Base-by-base conservation (phyloP, 2,797 vertebrate species). In the Ara ararauna region DNA sequence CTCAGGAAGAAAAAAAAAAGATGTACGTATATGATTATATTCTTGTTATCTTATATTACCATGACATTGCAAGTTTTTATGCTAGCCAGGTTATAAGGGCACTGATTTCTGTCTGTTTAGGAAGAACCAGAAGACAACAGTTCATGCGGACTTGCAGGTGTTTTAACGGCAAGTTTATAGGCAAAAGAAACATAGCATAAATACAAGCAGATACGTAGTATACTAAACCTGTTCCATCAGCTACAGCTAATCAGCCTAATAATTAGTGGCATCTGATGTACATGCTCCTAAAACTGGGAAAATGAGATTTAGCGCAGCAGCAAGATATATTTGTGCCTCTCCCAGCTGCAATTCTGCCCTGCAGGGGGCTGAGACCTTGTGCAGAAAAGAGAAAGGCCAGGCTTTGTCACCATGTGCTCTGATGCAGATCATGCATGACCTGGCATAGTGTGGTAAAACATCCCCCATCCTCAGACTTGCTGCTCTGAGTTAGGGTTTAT, bases 371-470 rank as follows among this genome's bases (percentile, higher is more conserved):
- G 29, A 10, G 40, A 61, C 4, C 30, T 45, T 18, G 21, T 2
- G 0, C 1, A 8, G 11, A 5, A 9, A 30, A 82, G 38, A 80
- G 34, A 78, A 66, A 32, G 9, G 4, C 3, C 2, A 1, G 27
- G 9, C 2, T 75, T 56, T 56, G 10, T 32, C 14, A 64, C 40
- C 6, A 1, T 6, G 18, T 50, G 26, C 38, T 30, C 30, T 45
- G 24, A 40, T 38, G 34, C 7, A 66, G 8, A 7, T 71, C 68
- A 51, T 0, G 0, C 8, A 18, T 27, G 4, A 64, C 36, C 16
- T 54, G 34, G 26, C 9, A 17, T 13, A 21, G 48, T 12, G 24
- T 74, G 62, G 22, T 53, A 51, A 54, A 89, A 54, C 6, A 44
- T 47, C 58, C 72, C 77, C n/a, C 17, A 62, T 23, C 11, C 23